Conservation (phyloP, 2,113 vertebrate genomes). For the Anguilla japonica region DNA sequence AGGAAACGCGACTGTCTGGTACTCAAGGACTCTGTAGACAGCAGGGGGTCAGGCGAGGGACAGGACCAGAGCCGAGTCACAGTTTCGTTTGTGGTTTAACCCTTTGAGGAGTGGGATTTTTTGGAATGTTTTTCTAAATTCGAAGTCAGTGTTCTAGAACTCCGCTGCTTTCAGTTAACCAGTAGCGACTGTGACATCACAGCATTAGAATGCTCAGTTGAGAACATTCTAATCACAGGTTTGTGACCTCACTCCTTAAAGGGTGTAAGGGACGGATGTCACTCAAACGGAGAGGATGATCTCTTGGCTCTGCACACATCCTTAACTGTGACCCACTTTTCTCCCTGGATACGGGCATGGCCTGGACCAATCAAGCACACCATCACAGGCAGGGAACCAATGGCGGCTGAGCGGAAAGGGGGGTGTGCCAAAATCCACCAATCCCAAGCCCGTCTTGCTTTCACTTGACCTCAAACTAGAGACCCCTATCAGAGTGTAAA, state of each 20-base stretch:
- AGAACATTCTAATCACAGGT: no score
- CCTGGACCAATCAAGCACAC: background rate
- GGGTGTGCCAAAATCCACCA: background rate
- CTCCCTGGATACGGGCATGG: no score
- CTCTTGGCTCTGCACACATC: background rate
- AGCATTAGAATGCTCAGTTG: no score
- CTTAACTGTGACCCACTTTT: no score
- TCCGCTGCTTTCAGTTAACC: no score
- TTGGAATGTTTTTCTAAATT: no score
- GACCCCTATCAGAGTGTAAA: background rate
- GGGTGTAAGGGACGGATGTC: background rate
- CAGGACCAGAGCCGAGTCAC: background rate
- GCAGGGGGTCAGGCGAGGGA: background rate
- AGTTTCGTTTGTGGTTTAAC: background rate
- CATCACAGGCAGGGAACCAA: background rate
- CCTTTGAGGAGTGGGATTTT: no score
- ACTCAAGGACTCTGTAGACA: background rate
- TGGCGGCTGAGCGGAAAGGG: background rate
- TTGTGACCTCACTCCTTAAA: no score
- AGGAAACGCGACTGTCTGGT: background rate
- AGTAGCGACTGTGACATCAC: no score
- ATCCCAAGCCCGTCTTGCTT: background rate
- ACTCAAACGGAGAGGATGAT: background rate
- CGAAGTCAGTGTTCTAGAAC: no score
- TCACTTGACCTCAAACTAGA: background rate